Conservation (phyloP, 2,113 vertebrate genomes). For the Enhydra lutris region DNA sequence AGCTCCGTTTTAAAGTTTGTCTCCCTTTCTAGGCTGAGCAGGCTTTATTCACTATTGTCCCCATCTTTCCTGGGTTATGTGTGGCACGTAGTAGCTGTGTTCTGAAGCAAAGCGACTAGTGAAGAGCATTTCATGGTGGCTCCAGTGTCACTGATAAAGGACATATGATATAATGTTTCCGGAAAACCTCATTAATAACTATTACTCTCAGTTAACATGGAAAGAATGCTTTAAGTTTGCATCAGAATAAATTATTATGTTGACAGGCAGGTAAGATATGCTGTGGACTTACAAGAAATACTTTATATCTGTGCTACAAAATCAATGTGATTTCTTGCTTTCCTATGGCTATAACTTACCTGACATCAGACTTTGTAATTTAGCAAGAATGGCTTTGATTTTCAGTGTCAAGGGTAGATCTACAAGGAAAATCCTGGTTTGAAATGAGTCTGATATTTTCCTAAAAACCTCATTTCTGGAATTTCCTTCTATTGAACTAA, state of each 20-base stretch:
- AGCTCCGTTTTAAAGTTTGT: not conserved
- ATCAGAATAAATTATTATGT: not conserved
- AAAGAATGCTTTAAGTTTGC: not conserved
- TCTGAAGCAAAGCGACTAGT: not conserved
- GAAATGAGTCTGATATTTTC: not conserved
- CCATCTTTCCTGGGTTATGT: not conserved
- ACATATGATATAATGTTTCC: not conserved
- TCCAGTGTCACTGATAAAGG: not conserved
- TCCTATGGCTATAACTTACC: not conserved
- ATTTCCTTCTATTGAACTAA: not conserved
- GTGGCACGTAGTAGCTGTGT: not conserved
- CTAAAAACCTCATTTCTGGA: not conserved
- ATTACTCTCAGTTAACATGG: not conserved
- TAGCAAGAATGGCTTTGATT: not conserved
- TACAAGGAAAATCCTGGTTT: not conserved
- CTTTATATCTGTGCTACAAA: conserved; percentile 49
- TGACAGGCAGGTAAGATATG: not conserved
- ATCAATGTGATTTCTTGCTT: conserved; percentile 31
- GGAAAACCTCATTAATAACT: not conserved
- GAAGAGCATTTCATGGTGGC: not conserved
- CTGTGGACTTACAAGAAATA: not conserved
- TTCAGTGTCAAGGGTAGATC: not conserved
- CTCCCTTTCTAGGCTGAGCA: not conserved
- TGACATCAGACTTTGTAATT: not conserved
- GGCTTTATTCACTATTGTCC: not conserved